Percentiles rank a stretch among this genome's conserved stretches.
Conservation (phyloP, 2,797 vertebrate genomes). For the Cottoperca gobio region DNA sequence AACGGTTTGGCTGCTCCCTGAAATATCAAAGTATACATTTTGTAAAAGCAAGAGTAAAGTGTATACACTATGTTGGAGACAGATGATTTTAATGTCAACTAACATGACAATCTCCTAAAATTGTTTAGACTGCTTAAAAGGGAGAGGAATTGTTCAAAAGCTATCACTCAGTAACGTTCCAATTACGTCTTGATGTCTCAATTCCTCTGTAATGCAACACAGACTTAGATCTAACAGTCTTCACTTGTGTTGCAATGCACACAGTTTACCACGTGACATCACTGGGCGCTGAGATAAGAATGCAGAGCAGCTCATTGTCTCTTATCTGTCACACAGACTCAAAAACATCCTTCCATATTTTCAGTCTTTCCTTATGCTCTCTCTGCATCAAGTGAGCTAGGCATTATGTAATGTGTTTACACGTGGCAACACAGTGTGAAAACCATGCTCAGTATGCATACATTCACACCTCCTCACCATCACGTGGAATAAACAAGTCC, state of each 20-base stretch:
- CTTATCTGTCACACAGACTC: conserved; percentile 33
- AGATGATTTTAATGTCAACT: not conserved
- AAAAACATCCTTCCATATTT: conserved; percentile 12
- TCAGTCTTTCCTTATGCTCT: conserved; percentile 6
- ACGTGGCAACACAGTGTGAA: conserved; percentile 8
- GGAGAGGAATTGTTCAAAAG: conserved; percentile 17
- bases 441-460: conserved; percentile 20
- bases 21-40: not conserved
- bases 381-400: conserved; percentile 22
- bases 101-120: not conserved
- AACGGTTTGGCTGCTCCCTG: not conserved
- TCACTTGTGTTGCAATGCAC: conserved; percentile 16
- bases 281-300: conserved; percentile 33
- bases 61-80: not conserved
- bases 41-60: not conserved
- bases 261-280: conserved; percentile 41
- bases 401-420: conserved; percentile 48
- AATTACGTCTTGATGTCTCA: conserved; percentile 19
- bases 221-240: conserved; percentile 40
- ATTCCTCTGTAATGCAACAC: conserved; percentile 9
- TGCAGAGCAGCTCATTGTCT: conserved; percentile 36
- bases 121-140: conserved; percentile 1
- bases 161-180: conserved; percentile 6
- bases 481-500: conserved; percentile 55
- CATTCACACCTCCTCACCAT: conserved; percentile 39